A percentile compares a stretch with the other conserved stretches of the same genome.
Evolutionary conservation across 2,888 invertebrate genomes (phyloP).

Genomic region (Thereva nobilitata): DNA sequence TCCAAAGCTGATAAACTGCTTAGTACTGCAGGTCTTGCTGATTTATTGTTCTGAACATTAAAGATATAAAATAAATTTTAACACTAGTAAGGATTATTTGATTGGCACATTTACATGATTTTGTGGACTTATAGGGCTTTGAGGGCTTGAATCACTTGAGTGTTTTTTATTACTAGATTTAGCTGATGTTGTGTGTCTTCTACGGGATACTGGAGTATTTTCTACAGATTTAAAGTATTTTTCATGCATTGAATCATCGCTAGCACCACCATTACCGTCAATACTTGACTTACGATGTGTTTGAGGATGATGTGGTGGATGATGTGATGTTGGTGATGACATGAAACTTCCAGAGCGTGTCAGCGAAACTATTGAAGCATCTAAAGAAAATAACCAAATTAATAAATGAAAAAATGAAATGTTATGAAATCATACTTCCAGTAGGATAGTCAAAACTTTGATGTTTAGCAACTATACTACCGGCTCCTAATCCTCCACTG

Average conservation of each 20-base stretch:
- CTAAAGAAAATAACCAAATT: conserved; percentile 17
- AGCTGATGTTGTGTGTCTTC: conserved; percentile 55
- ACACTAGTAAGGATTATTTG: neutral
- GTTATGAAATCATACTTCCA: conserved; percentile 42
- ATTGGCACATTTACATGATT: conserved; percentile 41
- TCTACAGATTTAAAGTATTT: conserved; percentile 76
- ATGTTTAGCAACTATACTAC: conserved; percentile 55
- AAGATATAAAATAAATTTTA: neutral
- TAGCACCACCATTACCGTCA: conserved; percentile 60
- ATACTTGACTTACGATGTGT: conserved; percentile 17
- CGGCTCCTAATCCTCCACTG: conserved; percentile 41
- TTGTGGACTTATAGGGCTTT: conserved; percentile 66
- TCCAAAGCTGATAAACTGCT: conserved; percentile 41
- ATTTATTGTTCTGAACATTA: conserved; percentile 38
- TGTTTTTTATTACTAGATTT: conserved; percentile 53
- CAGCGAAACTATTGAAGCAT: conserved; percentile 47
- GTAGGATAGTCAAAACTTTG: conserved; percentile 59
- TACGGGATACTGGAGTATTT: conserved; percentile 67
- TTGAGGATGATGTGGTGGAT: conserved; percentile 29
- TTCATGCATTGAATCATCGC: conserved; percentile 82
- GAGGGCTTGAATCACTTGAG: conserved; percentile 67
- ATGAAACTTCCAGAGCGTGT: conserved; percentile 57
- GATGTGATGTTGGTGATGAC: conserved; percentile 50
- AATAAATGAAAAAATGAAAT: neutral
- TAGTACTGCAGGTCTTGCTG: conserved; percentile 43